Evolutionary conservation across 2,113 vertebrate genomes (phyloP), one percentile per base, ranked within the genome.

Genomic region (Lophotis ruficrista): DNA sequence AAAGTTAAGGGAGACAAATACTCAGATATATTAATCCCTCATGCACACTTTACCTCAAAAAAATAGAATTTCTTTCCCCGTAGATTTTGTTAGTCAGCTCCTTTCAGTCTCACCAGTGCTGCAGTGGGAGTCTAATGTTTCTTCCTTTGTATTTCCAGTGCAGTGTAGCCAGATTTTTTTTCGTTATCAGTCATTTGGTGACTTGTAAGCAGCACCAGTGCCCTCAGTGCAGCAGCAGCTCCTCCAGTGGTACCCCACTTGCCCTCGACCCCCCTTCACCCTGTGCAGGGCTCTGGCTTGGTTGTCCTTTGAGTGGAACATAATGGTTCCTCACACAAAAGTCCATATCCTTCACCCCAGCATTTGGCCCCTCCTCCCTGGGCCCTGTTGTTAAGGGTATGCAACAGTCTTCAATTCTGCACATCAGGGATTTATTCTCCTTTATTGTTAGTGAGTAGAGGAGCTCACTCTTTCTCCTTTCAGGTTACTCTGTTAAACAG

Each of bases 1-100:
- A 66, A 47, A 75, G 81, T 85, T 87, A 89, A 93, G 31, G 66
- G 71, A 92, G 94, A 88, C 28, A 92, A 91, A 93, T 81, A 80
- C 70, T 75, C 77, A 65, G 78, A 89, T 80, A 88, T 95, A 70
- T 90, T 84, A 94, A 93, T 95, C 89, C 90, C 92, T 79, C 33
- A 80, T 94, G 89, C 17, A 87, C 19, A 70, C 62, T 76, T 65
- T 85, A 72, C 41, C 35, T 81, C 51, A 82, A 93, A 96, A 84
- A 50, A 35, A 70, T 5, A 86, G 18, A 68, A 38, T 68, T 88
- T 73, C 56, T 93, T 89, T 96, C 65, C 48, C 69, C 0, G 0
- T 51, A 89, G 56, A 25, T 71, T 87, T 92, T 90, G 45, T 84
- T 69, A 91, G 56, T 41, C 69, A 81, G 25, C 45, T 94, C 77